Conservation (phyloP, 2,888 invertebrate species). For the Melanchra persicariae region DNA sequence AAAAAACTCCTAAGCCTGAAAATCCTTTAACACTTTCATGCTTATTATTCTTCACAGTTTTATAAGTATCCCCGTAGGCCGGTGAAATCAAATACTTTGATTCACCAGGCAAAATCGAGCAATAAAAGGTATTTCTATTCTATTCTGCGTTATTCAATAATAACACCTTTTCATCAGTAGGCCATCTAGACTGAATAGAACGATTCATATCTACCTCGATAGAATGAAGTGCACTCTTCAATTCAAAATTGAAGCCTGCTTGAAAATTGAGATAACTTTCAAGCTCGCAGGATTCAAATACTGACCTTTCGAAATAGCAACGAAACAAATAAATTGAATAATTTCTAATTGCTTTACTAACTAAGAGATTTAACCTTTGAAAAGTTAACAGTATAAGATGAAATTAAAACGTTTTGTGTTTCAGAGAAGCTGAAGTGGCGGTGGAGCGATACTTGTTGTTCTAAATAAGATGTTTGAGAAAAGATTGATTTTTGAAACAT, state of each 20-base stretch:
- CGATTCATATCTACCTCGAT: not conserved
- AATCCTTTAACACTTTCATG: not conserved
- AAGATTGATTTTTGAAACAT: not conserved
- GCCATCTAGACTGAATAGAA: not conserved
- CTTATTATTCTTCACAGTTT: too few species aligned
- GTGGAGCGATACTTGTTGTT: not conserved
- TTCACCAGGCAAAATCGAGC: not conserved
- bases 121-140: too few species aligned
- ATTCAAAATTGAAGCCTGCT: not conserved
- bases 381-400: not conserved
- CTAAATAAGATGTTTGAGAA: too few species aligned
- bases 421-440: not conserved
- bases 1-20: too few species aligned
- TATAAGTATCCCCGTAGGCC: too few species aligned
- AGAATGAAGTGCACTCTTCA: conserved; percentile 1
- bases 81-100: too few species aligned
- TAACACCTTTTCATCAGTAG: not conserved
- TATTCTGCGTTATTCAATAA: not conserved
- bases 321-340: conserved; percentile 21
- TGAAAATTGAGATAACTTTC: not conserved
- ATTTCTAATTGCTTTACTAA: conserved; percentile 16
- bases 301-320: conserved; percentile 19
- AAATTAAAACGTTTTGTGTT: conserved; percentile 12
- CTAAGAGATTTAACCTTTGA: conserved; percentile 27
- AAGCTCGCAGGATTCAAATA: not conserved